Evolutionary conservation across 2,113 vertebrate species (phyloP).

Genomic region (Poeciliopsis prolifica): DNA sequence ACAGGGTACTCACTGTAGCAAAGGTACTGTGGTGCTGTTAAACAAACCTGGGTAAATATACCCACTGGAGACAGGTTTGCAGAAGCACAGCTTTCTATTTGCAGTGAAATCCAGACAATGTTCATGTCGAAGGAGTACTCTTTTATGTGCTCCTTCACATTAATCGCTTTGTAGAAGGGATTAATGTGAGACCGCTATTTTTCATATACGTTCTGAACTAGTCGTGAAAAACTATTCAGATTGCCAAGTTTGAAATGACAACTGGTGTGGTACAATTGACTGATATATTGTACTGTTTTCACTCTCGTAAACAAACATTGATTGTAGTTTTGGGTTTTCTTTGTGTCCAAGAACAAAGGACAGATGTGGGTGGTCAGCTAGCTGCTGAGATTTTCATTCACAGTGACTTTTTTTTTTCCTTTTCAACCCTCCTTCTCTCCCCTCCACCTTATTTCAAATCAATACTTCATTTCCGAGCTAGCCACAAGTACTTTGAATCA

Average conservation of each 20-base stretch:
- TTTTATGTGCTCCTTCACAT: constrained; percentile 8
- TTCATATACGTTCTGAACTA: constrained; percentile 26
- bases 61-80: constrained; percentile 18
- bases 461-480: constrained; percentile 69
- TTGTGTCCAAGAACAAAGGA: constrained; percentile 5
- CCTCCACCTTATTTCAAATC: constrained; percentile 48
- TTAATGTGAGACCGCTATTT: constrained; percentile 33
- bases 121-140: constrained; percentile 15
- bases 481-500: constrained; percentile 59
- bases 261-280: constrained; percentile 27
- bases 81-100: constrained; percentile 27
- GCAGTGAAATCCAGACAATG: constrained; percentile 37
- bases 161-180: constrained; percentile 2
- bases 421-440: background rate
- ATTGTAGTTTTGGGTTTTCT: background rate
- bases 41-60: background rate
- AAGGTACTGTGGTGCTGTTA: background rate
- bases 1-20: background rate
- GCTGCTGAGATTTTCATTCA: constrained; percentile 26
- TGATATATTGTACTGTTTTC: background rate
- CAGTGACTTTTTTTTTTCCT: background rate
- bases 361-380: constrained; percentile 8
- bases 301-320: constrained; percentile 4
- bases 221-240: constrained; percentile 1
- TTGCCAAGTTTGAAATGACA: background rate